Evolutionary conservation across 2,888 invertebrate genomes (phyloP), one percentile per base, ranked within the genome.

Genomic region (Lepeophtheirus nordmannii): DNA sequence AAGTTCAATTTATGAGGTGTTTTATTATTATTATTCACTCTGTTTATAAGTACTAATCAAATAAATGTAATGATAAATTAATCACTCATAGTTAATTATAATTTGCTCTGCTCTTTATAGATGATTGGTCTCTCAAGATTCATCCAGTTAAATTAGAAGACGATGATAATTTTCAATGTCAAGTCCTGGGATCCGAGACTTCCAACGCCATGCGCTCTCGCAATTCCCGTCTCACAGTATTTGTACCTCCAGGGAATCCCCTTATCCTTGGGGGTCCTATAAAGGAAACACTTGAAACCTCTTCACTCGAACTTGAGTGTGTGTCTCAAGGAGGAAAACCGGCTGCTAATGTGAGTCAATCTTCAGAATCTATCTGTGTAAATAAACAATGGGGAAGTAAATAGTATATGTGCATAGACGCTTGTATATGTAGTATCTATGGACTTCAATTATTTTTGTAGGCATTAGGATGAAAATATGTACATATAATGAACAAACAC

Each of bases 111-210:
- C 12, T 60, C 30, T 38, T 60, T 60, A 17, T 23, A 60, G 60
- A 60, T 60, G 23, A 60, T 60, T 23, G 60, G 60, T 14, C 60
- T n/a, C 60, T 60, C 60, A 17, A 37, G 30, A 60, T 60, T 30
- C 60, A 37, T 60, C 23, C 60, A 41, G 87, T 92, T 66, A 86
- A 86, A 73, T 76, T 94, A 73, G 91, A 92, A 72, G 94, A 94
- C 74, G 93, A 94, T 73, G 93, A 89, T 12, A 82, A 83, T 72
- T 94, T 90, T 77, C 89, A 92, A 78, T 94, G 94, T 76, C 93
- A 94, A 80, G 92, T 93, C 2, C 8, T 46, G 14, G 53, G 53
- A 46, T 46, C 53, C 53, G 53, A 46, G 53, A 46, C 53, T 3
- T 46, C 53, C 1, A 14, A 46, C 5, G 14, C 53, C 2, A 46